These are phyloP conservation scores for Eupsilia transversa DNA, from an alignment of 2,888 invertebrate species.

Conservation along the genomic window DNA sequence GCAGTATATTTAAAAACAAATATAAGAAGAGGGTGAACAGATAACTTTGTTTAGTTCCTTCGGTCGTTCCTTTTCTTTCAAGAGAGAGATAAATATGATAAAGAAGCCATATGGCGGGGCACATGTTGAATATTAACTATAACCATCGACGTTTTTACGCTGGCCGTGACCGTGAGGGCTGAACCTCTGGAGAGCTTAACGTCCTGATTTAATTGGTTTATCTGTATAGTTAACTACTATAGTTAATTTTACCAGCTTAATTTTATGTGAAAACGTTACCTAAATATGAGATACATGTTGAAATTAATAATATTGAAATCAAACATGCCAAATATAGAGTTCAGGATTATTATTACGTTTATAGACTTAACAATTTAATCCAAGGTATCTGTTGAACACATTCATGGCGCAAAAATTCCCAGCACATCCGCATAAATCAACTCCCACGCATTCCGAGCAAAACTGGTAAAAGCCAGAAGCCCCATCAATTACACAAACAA, in stretches of 20 bases:
- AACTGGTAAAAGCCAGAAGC: slow-evolving; percentile 44
- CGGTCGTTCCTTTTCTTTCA: slow-evolving; percentile 73
- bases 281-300: background rate
- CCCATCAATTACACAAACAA: slow-evolving; percentile 33
- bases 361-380: slow-evolving; percentile 5
- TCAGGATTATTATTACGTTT: background rate
- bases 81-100: slow-evolving; percentile 77
- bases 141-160: slow-evolving; percentile 70
- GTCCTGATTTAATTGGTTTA: slow-evolving; percentile 59
- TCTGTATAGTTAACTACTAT: slow-evolving; percentile 28
- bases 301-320: background rate
- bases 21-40: slow-evolving; percentile 35
- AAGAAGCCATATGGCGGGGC: slow-evolving; percentile 83
- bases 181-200: slow-evolving; percentile 64
- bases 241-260: slow-evolving; percentile 46
- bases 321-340: background rate
- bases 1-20: slow-evolving; percentile 26
- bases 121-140: slow-evolving; percentile 78
- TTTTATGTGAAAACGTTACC: slow-evolving; percentile 25
- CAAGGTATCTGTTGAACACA: slow-evolving; percentile 18
- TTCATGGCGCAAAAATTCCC: slow-evolving; percentile 37
- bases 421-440: slow-evolving; percentile 20
- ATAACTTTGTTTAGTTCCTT: slow-evolving; percentile 72
- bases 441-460: slow-evolving; percentile 27
- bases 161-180: slow-evolving; percentile 81